These are phyloP conservation scores for Nomada goodeniana DNA, from an alignment of 2,888 invertebrate species.

Conservation along the genomic window DNA sequence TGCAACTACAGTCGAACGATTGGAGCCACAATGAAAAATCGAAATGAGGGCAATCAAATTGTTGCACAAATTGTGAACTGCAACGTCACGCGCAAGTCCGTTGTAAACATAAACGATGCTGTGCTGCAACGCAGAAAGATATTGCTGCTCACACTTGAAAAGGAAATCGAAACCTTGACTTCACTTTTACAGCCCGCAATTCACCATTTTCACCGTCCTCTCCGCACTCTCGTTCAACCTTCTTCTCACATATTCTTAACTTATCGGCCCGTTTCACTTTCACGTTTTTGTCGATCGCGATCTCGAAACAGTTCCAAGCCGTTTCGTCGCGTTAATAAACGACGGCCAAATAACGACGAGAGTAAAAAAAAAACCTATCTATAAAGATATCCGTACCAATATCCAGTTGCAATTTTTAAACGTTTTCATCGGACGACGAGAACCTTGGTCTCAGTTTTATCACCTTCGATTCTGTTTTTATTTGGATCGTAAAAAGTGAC, in stretches of 20 bases:
- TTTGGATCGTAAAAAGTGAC: no score
- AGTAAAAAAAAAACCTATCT: neutral
- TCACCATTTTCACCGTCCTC: neutral
- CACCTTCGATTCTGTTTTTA: no score
- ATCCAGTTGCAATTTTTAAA: no score
- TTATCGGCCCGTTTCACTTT: neutral
- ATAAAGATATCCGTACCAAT: neutral
- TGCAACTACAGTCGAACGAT: no score
- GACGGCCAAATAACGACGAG: neutral
- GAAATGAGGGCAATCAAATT: no score
- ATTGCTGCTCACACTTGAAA: neutral
- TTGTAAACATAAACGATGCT: neutral
- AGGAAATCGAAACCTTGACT: neutral
- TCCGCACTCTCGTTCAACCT: neutral
- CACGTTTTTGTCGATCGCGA: neutral
- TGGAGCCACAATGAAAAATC: no score
- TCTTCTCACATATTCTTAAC: neutral
- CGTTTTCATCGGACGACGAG: no score
- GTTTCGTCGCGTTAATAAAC: neutral
- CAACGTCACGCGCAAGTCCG: neutral
- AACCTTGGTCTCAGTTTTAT: no score
- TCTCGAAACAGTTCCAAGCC: neutral
- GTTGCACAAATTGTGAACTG: neutral
- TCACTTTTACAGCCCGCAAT: neutral
- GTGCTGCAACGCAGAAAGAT: neutral